These are phyloP conservation scores for Pollenia labialis DNA, from an alignment of 2,888 invertebrate species.

Conservation along the genomic window DNA sequence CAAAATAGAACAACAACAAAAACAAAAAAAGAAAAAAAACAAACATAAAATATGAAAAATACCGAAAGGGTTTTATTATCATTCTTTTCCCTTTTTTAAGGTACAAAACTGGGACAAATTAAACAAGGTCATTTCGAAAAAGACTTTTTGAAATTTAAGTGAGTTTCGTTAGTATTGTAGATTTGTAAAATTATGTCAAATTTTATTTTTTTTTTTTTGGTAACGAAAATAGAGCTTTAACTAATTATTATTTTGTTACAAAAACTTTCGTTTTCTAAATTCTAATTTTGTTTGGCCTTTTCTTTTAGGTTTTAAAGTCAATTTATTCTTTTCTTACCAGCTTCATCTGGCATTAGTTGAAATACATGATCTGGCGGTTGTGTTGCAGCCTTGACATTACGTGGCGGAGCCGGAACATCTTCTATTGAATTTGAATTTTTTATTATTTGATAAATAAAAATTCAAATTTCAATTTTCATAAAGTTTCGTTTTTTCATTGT, in stretches of 20 bases:
- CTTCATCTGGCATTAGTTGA: slow-evolving; percentile 88
- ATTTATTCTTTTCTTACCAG: slow-evolving; percentile 86
- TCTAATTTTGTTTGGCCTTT: slow-evolving; percentile 35
- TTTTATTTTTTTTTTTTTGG: neutral
- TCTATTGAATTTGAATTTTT: slow-evolving; percentile 83
- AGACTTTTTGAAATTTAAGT: slow-evolving; percentile 15
- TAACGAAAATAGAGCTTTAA: slow-evolving; percentile 63
- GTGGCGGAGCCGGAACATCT: slow-evolving; percentile 84
- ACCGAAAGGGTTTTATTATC: slow-evolving; percentile 25
- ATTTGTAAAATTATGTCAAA: slow-evolving; percentile 6
- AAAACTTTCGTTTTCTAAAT: slow-evolving; percentile 25
- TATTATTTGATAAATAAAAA: slow-evolving; percentile 75
- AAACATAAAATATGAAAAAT: slow-evolving; percentile 53
- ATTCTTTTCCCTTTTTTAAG: neutral
- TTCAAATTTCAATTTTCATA: slow-evolving; percentile 78
- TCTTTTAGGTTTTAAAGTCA: slow-evolving; percentile 29
- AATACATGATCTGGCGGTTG: slow-evolving; percentile 88
- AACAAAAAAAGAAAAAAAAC: slow-evolving; percentile 39
- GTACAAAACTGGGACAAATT: slow-evolving; percentile 9
- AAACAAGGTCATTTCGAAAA: slow-evolving; percentile 51
- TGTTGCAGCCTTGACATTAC: slow-evolving; percentile 85
- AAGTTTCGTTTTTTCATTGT: slow-evolving; percentile 75
- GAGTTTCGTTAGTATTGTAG: slow-evolving; percentile 16
- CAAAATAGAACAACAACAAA: slow-evolving; percentile 50
- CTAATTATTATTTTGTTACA: slow-evolving; percentile 31